Base-by-base conservation (phyloP, 2,888 invertebrate species). In the Aromia moschata region DNA sequence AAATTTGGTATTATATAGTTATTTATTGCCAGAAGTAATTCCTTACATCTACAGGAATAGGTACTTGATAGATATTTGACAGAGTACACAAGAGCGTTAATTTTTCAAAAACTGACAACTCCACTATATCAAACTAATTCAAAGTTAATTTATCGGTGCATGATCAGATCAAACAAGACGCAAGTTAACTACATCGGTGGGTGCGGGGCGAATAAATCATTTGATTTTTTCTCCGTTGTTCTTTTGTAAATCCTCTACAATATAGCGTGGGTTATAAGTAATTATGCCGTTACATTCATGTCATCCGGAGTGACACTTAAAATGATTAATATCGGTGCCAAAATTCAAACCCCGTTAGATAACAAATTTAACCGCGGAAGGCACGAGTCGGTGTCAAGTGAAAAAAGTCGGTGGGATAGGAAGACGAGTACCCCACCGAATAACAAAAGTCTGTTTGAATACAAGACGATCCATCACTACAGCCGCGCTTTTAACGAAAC, bases 401-500 rank as follows among this genome's bases (percentile, higher is more conserved):
- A 20, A 41, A 18, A 43, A 43, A 17, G 7, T 18, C 18, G 18
- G 18, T 12, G 18, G 18, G 18, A 43, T 43, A 20, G 43, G n/a
- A 43, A 43, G 43, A 43, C 11, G 17, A n/a, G 12, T 12, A 11
- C 12, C 43, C 18, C 15, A 14, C 16, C 40, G 16, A 40, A 40
- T 43, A 14, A 43, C 18, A 3, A 11, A 40, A 20, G 18, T 43
- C 20, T n/a, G 12, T 17, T 43, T 20, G 20, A 43, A 43, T 43
- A 43, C 17, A 43, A 11, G 2, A 20, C 43, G 43, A 43, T 43
- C 43, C 43, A 43, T 43, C 43, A 43, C 43, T 43, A 18, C 10
- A 43, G 11, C 2, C 17, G 11, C 43, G 7, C 14, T 43, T 18
- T 43, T 43, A 5, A 2, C 18, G 40, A 43, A n/a, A 43, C 43